A percentile compares a stretch with the other conserved stretches of the same genome.
Evolutionary conservation across 2,888 invertebrate genomes (phyloP).

Genomic region (Frankliniella intonsa): DNA sequence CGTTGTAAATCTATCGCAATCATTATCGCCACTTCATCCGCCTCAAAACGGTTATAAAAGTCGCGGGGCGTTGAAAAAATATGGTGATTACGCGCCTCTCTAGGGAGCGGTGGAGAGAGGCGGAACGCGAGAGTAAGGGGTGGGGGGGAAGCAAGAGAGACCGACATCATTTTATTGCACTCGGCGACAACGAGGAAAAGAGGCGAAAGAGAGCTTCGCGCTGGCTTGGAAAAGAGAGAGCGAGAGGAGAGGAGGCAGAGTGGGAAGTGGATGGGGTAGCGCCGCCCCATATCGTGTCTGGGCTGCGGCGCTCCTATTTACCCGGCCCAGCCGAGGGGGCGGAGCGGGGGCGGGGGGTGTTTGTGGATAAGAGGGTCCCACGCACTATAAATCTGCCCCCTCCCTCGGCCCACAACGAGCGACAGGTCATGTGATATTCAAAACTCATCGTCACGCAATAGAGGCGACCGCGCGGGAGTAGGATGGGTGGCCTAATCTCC

Average conservation of each 20-base stretch:
- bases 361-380: slow-evolving; percentile 1
- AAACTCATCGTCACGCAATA: slow-evolving; percentile 21
- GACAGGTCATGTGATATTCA: slow-evolving; percentile 23
- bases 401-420: neutral
- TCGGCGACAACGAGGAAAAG: neutral
- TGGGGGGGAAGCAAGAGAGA: too few species aligned
- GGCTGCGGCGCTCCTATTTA: neutral
- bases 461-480: neutral
- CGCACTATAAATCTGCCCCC: slow-evolving; percentile 13
- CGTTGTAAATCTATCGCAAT: slow-evolving; percentile 16
- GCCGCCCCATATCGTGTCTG: neutral
- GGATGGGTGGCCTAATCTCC: slow-evolving; percentile 23
- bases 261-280: neutral
- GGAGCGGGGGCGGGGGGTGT: neutral
- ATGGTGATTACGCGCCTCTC: slow-evolving; percentile 8
- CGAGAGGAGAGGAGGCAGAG: neutral
- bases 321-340: neutral
- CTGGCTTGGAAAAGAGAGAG: too few species aligned
- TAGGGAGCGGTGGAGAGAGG: neutral
- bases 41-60: slow-evolving; percentile 25
- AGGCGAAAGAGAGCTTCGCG: too few species aligned
- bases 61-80: neutral
- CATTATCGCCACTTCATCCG: slow-evolving; percentile 6
- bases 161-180: neutral
- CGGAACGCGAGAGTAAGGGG: neutral